phyloP scores from a whole-genome alignment of 2,888 invertebrate species.

The Stegophylla sp. region DNA sequence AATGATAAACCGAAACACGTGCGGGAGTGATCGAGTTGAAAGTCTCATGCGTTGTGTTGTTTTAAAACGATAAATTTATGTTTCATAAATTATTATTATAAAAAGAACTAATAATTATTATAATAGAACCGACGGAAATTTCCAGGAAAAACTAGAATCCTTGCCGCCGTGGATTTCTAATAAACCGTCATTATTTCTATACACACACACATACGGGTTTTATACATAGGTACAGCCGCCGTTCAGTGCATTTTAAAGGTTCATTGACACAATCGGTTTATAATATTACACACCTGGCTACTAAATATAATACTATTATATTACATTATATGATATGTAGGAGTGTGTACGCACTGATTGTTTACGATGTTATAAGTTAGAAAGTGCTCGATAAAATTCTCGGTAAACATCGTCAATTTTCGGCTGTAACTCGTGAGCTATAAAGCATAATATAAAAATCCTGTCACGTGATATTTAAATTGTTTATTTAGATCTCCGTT shows the following conservation, averaged over 20 bases:
- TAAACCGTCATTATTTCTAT: not conserved
- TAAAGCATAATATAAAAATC: not conserved
- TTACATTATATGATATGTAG: not conserved
- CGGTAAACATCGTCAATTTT: slow-evolving; percentile 20
- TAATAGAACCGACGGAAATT: not conserved
- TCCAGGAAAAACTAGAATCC: slow-evolving; percentile 1
- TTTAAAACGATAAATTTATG: not conserved
- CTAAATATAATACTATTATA: too few species aligned
- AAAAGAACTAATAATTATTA: not conserved
- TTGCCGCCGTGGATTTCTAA: slow-evolving; percentile 3
- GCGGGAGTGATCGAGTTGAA: too few species aligned
- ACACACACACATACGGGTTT: not conserved
- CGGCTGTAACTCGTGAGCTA: not conserved
- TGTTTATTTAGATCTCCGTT: slow-evolving; percentile 20
- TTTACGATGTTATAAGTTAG: slow-evolving; percentile 16
- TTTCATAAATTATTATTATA: slow-evolving; percentile 2
- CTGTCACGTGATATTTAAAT: not conserved
- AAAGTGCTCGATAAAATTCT: slow-evolving; percentile 39
- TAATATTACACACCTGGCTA: not conserved
- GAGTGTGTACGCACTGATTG: slow-evolving; percentile 5
- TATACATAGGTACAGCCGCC: not conserved
- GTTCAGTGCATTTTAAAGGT: not conserved
- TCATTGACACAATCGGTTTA: slow-evolving; percentile 12
- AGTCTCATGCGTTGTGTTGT: too few species aligned
- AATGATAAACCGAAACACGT: too few species aligned